Evolutionary conservation across 2,888 invertebrate genomes (phyloP), one percentile per base, ranked within the genome.

Genomic region (Macrosiphum euphorbiae): DNA sequence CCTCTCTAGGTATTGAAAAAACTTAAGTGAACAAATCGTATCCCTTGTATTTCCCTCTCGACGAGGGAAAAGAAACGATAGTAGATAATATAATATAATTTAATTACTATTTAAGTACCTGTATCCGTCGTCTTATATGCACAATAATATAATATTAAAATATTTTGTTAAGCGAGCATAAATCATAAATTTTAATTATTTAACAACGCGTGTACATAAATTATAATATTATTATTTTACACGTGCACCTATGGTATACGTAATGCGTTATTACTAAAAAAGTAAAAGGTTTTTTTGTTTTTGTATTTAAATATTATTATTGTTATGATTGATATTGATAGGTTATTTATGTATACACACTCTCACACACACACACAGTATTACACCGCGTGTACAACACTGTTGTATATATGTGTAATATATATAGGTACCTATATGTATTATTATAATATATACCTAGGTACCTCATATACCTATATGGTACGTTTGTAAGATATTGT

Each of bases 211-310:
- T n/a, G n/a, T n/a, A n/a, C 35, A 35, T 78, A 35, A 7, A 78
- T 78, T 78, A 86, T 86, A 47, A 44, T 26, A 78, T 44, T 44
- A 78, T 44, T 44, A 44, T 67, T 7, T 67, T 86, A 52, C 4
- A 26, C 55, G 11, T 26, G 61, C 47, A 61, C 41, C 61, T 16
- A 11, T 47, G 11, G 20, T 58, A 20, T 58, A 20, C 41, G 47
- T n/a, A 47, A 61, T 67, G 44, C 44, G 20, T 35, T 78, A 78
- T 78, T 78, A 47, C 28, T 90, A 47, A 90, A 47, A 78, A 44
- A 90, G 61, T 90, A 90, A 90, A 90, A 90, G 61, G 5, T 35
- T 88, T 88, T 87, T 52, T 67, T 67, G 24, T 88, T 88, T 88
- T 88, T 55, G 55, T 41, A 11, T 88, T 88, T 88, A 41, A 35